Conservation (phyloP, 2,113 vertebrate species). For the Monarcha castaneiventris region DNA sequence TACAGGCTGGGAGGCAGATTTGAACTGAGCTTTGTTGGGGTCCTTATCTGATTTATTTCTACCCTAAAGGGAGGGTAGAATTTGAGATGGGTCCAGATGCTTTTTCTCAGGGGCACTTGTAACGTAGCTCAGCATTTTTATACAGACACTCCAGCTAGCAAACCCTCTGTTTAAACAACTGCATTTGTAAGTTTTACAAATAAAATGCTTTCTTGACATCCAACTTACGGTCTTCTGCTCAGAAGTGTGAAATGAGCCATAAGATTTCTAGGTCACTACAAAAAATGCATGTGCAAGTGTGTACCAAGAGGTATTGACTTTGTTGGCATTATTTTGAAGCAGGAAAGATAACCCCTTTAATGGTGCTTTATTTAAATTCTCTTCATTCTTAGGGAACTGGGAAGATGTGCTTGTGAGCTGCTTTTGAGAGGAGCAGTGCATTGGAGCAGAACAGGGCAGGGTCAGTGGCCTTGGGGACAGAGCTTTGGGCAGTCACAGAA, state of each 20-base stretch:
- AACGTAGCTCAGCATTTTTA: not conserved
- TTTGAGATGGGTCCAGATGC: slow-evolving; percentile 22
- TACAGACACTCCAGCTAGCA: not conserved
- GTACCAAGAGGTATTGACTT: not conserved
- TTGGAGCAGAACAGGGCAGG: not conserved
- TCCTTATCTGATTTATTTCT: not conserved
- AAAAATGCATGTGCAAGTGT: not conserved
- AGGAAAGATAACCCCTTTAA: not conserved
- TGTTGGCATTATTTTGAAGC: not conserved
- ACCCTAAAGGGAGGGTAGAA: not conserved
- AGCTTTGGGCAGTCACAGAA: not conserved
- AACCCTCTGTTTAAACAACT: slow-evolving; percentile 11
- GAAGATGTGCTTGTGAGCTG: not conserved
- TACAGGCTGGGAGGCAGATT: not conserved
- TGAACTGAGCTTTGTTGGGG: not conserved
- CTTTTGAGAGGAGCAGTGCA: not conserved
- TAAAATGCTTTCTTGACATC: not conserved
- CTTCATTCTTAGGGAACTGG: not conserved
- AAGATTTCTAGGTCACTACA: not conserved
- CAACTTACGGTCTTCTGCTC: not conserved
- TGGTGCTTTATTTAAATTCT: not conserved
- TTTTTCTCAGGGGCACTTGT: slow-evolving; percentile 36
- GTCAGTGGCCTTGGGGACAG: not conserved
- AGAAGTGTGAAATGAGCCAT: not conserved
- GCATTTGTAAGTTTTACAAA: not conserved